These are phyloP conservation scores for Keiferia lycopersicella DNA, from an alignment of 2,888 invertebrate species.

Conservation along the genomic window DNA sequence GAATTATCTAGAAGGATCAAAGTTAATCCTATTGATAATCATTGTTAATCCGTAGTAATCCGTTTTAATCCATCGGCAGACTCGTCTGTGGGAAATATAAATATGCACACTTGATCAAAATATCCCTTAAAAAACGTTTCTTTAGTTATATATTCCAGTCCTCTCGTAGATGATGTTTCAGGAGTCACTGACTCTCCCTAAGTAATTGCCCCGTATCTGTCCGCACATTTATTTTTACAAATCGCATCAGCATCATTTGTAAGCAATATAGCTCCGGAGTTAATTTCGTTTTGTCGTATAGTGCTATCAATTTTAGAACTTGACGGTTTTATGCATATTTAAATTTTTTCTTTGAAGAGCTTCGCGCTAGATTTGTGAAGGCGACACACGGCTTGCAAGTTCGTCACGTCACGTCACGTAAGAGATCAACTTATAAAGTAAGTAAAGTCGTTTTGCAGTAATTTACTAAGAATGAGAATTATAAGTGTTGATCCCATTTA, in stretches of 20 bases:
- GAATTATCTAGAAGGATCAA: background rate
- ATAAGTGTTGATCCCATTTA: too few species aligned
- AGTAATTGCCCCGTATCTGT: constrained; percentile 41
- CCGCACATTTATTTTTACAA: constrained; percentile 71
- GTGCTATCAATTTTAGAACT: constrained; percentile 69
- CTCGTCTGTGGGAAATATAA: background rate
- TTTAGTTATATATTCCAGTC: background rate
- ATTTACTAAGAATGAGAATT: too few species aligned
- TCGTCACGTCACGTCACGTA: background rate
- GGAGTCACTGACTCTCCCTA: constrained; percentile 6
- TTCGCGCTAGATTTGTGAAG: constrained; percentile 63
- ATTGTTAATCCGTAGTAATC: background rate
- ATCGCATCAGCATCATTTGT: constrained; percentile 63
- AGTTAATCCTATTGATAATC: background rate
- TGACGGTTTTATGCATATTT: constrained; percentile 79
- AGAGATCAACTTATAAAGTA: too few species aligned
- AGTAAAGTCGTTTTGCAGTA: too few species aligned
- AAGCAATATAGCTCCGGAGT: constrained; percentile 62
- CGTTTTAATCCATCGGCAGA: background rate
- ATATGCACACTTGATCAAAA: background rate
- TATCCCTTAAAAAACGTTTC: background rate
- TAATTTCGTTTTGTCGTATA: constrained; percentile 56
- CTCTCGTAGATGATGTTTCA: background rate
- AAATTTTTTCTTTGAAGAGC: constrained; percentile 75
- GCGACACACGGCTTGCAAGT: constrained; percentile 46